phyloP scores from a whole-genome alignment of 2,113 vertebrate species.

The Bubo blakistoni region DNA sequence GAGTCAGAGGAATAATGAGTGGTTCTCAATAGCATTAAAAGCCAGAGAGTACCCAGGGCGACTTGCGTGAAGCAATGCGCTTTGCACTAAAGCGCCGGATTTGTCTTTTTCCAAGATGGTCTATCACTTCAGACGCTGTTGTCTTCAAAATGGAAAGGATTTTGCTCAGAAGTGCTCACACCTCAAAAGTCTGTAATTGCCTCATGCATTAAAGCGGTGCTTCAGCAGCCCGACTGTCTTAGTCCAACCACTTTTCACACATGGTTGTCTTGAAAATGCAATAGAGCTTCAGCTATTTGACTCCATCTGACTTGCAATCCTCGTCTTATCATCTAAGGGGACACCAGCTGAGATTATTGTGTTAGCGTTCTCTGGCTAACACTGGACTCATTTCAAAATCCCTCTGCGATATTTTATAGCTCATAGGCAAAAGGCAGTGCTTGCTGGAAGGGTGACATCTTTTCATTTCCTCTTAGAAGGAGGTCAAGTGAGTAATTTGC shows the following conservation, averaged over 20 bases:
- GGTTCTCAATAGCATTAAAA: background rate
- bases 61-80: background rate
- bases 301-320: background rate
- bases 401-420: background rate
- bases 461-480: background rate
- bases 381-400: background rate
- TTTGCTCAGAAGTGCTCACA: constrained; percentile 23
- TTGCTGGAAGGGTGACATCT: background rate
- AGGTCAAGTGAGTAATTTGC: background rate
- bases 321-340: background rate
- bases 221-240: background rate
- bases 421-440: background rate
- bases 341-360: background rate
- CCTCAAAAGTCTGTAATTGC: constrained; percentile 10
- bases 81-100: background rate
- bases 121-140: background rate
- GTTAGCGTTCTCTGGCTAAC: background rate
- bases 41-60: background rate
- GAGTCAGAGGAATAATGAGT: constrained; percentile 15
- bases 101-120: constrained; percentile 6
- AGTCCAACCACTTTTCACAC: background rate
- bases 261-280: background rate
- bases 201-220: constrained; percentile 15
- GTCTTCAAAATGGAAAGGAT: constrained; percentile 7
- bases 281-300: background rate